These are phyloP conservation scores for Athetis lepigone DNA, from an alignment of 2,888 invertebrate genomes.

Conservation along the genomic window DNA sequence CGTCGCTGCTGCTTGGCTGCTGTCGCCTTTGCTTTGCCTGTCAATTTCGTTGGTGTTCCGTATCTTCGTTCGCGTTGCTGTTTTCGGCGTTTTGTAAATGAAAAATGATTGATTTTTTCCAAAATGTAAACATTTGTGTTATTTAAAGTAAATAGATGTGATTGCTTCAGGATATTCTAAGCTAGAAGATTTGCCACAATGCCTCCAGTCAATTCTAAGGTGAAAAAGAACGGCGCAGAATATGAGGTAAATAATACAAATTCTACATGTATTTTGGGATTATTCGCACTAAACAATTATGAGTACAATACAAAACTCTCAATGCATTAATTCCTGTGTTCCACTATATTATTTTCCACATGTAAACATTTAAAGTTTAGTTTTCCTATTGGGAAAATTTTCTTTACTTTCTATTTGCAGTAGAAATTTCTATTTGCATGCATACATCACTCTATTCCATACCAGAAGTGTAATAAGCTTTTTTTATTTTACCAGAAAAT, in stretches of 20 bases:
- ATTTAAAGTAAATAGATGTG: slow-evolving; percentile 45
- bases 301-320: not conserved
- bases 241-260: slow-evolving; percentile 84
- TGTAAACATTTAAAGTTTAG: not conserved
- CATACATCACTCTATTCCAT: slow-evolving; percentile 9
- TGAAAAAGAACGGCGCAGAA: slow-evolving; percentile 86
- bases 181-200: slow-evolving; percentile 67
- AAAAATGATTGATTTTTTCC: slow-evolving; percentile 66
- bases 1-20: slow-evolving; percentile 2
- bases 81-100: slow-evolving; percentile 72
- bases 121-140: slow-evolving; percentile 69
- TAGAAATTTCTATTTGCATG: slow-evolving; percentile 41
- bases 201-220: slow-evolving; percentile 88
- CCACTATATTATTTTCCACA: not conserved
- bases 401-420: slow-evolving; percentile 53
- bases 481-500: not conserved
- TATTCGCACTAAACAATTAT: slow-evolving; percentile 8
- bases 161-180: slow-evolving; percentile 40
- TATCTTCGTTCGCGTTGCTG: slow-evolving; percentile 63
- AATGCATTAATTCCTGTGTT: not conserved
- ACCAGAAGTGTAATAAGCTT: slow-evolving; percentile 7
- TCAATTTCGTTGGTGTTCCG: slow-evolving; percentile 62
- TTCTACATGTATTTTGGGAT: slow-evolving; percentile 4
- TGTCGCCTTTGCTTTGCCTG: slow-evolving; percentile 21
- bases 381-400: slow-evolving; percentile 22